Conservation (phyloP, 2,113 vertebrate species). For the Anser cygnoides region DNA sequence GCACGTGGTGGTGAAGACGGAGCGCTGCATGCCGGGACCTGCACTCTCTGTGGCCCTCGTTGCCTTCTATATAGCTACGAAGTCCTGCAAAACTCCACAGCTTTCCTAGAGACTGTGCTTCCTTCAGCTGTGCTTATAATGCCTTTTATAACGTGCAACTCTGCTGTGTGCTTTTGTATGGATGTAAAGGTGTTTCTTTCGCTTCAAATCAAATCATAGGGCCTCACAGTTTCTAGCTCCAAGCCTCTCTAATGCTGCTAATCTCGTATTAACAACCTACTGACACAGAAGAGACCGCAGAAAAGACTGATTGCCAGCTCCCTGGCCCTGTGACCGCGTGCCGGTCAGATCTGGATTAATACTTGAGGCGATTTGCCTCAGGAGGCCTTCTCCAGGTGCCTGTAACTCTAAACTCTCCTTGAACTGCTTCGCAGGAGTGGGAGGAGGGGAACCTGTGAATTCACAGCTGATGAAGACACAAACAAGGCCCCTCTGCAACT, state of each 20-base stretch:
- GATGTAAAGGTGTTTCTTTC: neutral
- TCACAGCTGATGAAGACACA: neutral
- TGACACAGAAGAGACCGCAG: conserved; percentile 56
- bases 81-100: neutral
- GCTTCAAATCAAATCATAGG: neutral
- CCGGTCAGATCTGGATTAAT: conserved; percentile 65
- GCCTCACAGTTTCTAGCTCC: conserved; percentile 23
- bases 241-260: conserved; percentile 43
- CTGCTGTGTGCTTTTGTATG: neutral
- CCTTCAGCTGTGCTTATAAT: neutral
- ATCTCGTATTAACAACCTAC: conserved; percentile 60
- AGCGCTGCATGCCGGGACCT: rapidly evolving
- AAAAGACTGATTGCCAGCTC: conserved; percentile 34
- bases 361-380: conserved; percentile 65
- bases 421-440: neutral
- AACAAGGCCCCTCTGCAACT: neutral
- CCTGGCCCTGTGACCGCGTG: conserved; percentile 52
- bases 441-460: neutral
- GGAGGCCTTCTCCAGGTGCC: conserved; percentile 47
- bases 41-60: neutral
- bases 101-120: neutral
- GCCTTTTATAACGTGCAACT: neutral
- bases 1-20: neutral
- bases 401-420: conserved; percentile 48
- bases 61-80: neutral